Evolutionary conservation across 2,888 invertebrate genomes (phyloP).

Genomic region (Aphidius colemani): DNA sequence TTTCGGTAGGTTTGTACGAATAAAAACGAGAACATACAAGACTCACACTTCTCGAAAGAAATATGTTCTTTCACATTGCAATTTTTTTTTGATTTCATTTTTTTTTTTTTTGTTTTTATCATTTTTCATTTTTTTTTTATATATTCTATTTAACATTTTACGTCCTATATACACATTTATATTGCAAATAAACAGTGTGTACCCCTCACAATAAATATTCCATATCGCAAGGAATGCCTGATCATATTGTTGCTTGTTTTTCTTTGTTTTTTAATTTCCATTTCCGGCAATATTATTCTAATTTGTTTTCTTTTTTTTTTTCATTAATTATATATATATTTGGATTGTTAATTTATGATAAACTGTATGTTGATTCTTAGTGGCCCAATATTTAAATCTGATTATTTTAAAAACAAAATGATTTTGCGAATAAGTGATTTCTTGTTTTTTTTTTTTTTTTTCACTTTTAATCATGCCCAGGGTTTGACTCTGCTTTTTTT

Average conservation of each 20-base stretch:
- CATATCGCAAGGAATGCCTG: slow-evolving; percentile 26
- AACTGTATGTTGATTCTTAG: too few relatives aligned
- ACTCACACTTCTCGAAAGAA: slow-evolving; percentile 43
- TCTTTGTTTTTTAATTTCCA: slow-evolving; percentile 9
- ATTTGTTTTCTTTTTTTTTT: slow-evolving; percentile 8
- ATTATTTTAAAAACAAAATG: slow-evolving; percentile 26
- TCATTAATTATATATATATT: too few relatives aligned
- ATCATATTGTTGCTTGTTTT: slow-evolving; percentile 14
- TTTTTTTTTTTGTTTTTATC: slow-evolving; percentile 33
- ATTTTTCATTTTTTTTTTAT: slow-evolving; percentile 39
- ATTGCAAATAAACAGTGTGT: slow-evolving; percentile 56
- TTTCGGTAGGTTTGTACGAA: neutral
- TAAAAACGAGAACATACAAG: slow-evolving; percentile 34
- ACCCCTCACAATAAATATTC: slow-evolving; percentile 14
- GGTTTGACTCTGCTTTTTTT: too few relatives aligned
- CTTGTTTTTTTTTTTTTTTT: neutral
- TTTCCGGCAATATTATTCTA: neutral
- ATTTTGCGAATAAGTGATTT: slow-evolving; percentile 15
- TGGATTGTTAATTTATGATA: too few relatives aligned
- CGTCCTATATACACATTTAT: slow-evolving; percentile 59
- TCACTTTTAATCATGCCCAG: too few relatives aligned
- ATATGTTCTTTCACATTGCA: slow-evolving; percentile 36
- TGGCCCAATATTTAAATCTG: neutral
- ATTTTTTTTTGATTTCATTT: slow-evolving; percentile 35
- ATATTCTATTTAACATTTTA: slow-evolving; percentile 46